Conservation (phyloP, 2,888 invertebrate species). For the Dione vanillae region DNA sequence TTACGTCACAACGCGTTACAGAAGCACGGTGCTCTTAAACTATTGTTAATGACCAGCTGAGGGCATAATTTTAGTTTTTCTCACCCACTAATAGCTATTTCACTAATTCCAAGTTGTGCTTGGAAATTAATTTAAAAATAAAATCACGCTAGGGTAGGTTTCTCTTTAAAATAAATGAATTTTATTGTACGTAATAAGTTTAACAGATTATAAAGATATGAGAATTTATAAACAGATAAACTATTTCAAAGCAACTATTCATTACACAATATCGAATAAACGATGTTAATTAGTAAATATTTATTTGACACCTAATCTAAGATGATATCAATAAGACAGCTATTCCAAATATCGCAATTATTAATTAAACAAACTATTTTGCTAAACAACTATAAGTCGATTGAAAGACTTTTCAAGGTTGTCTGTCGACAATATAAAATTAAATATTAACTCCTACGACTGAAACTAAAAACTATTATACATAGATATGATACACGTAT, state of each 20-base stretch:
- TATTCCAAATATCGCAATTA: slow-evolving; percentile 19
- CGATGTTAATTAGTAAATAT: slow-evolving; percentile 6
- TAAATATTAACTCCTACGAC: background rate
- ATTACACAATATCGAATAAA: slow-evolving; percentile 4
- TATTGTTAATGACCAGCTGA: slow-evolving; percentile 80
- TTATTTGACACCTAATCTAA: slow-evolving; percentile 23
- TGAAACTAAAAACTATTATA: background rate
- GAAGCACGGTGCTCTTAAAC: slow-evolving; percentile 59
- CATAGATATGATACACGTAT: too few relatives aligned
- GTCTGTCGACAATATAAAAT: slow-evolving; percentile 6
- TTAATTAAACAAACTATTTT: slow-evolving; percentile 29
- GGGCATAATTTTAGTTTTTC: slow-evolving; percentile 79
- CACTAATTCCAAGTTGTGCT: slow-evolving; percentile 73
- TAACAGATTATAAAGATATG: too few relatives aligned
- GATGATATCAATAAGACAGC: slow-evolving; percentile 12
- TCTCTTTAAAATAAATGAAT: slow-evolving; percentile 16
- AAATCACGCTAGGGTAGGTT: slow-evolving; percentile 41
- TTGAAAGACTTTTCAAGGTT: slow-evolving; percentile 30
- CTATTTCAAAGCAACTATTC: background rate
- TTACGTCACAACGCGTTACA: slow-evolving; percentile 48
- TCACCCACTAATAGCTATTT: slow-evolving; percentile 73
- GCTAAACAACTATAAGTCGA: slow-evolving; percentile 29
- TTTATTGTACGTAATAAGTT: background rate
- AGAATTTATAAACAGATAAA: background rate
- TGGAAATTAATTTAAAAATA: slow-evolving; percentile 49